Evolutionary conservation across 2,797 vertebrate species (phyloP).

Genomic region (Lepidocolaptes lacrymiger): DNA sequence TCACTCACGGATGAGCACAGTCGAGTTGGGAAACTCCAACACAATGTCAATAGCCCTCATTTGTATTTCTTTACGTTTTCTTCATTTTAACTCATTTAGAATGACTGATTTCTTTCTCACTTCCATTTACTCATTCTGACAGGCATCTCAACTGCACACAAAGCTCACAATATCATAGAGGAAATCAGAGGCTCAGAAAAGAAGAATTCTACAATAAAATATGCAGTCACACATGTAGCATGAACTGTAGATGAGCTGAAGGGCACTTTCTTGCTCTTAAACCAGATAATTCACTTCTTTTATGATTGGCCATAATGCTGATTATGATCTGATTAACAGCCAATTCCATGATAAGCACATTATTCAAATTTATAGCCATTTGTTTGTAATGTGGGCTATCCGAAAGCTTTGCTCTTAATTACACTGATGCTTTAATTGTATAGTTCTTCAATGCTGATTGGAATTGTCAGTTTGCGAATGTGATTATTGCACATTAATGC

Average conservation of each 20-base stretch:
- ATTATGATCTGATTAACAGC: constrained; percentile 4
- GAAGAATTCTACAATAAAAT: neutral
- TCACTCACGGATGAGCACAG: no score
- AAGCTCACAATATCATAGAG: neutral
- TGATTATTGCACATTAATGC: constrained; percentile 36
- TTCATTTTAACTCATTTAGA: neutral
- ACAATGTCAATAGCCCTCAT: neutral
- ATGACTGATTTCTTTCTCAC: neutral
- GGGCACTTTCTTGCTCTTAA: neutral
- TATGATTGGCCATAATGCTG: neutral
- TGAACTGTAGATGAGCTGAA: neutral
- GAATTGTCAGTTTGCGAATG: constrained; percentile 38
- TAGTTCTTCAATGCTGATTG: constrained; percentile 17
- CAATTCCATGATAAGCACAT: constrained; percentile 2
- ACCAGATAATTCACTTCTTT: neutral
- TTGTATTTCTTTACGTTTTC: neutral
- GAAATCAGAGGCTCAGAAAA: neutral
- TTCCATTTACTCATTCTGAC: neutral
- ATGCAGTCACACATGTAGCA: neutral
- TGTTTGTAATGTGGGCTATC: neutral
- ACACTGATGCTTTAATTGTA: constrained; percentile 34
- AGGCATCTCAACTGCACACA: neutral
- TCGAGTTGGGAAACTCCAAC: no score
- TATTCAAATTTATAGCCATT: constrained; percentile 16
- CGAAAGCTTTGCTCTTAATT: constrained; percentile 46